Conservation (phyloP, 1,140 invertebrate species). For the Drosophila busckii region DNA sequence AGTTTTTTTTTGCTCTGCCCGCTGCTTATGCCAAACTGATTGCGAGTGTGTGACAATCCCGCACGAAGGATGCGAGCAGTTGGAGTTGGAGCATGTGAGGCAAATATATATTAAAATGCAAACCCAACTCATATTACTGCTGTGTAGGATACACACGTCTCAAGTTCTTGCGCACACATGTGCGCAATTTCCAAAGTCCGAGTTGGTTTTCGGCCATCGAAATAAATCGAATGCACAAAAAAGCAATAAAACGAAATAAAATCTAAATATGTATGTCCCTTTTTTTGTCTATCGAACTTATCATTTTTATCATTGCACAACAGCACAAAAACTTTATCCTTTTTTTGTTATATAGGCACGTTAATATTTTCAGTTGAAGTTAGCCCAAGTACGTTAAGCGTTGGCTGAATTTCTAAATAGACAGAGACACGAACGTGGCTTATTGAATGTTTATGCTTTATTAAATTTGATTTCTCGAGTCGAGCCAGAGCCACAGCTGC, state of each 20-base stretch:
- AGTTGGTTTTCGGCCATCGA: slow-evolving; percentile 68
- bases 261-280: slow-evolving; percentile 68
- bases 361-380: slow-evolving; percentile 71
- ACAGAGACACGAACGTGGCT: slow-evolving; percentile 51
- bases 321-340: slow-evolving; percentile 77
- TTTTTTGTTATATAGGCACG: slow-evolving; percentile 65
- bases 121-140: slow-evolving; percentile 72
- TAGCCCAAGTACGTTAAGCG: slow-evolving; percentile 43
- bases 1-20: slow-evolving; percentile 49
- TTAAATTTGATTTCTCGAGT: slow-evolving; percentile 78
- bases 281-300: slow-evolving; percentile 58
- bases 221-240: slow-evolving; percentile 77
- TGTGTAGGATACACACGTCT: slow-evolving; percentile 42
- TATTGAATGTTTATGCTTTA: slow-evolving; percentile 78
- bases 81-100: not conserved
- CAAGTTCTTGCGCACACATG: slow-evolving; percentile 71
- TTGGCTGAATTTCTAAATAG: slow-evolving; percentile 70
- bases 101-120: slow-evolving; percentile 71
- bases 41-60: slow-evolving; percentile 68
- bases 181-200: slow-evolving; percentile 77
- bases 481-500: no score
- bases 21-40: no score
- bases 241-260: slow-evolving; percentile 77
- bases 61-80: slow-evolving; percentile 5
- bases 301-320: slow-evolving; percentile 77